Base-by-base conservation (phyloP, 2,797 vertebrate genomes). In the Austrolebias charrua region DNA sequence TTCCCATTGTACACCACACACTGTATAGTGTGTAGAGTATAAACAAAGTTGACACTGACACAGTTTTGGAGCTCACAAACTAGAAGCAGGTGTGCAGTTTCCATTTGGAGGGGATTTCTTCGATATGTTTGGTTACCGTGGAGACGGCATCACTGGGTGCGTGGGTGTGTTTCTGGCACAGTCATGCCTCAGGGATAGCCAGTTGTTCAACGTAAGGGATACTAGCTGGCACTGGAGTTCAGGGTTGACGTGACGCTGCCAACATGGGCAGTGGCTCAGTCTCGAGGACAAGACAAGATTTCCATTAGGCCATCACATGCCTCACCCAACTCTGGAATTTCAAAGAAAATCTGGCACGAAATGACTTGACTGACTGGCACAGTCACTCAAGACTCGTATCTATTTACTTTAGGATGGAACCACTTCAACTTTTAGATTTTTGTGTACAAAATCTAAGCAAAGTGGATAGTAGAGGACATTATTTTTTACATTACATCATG, bases 151-250 rank as follows among this genome's bases (percentile, higher is more conserved):
- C 31, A 47, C 42, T 50, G 72, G 59, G 52, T 51, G 63, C 46
- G 31, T 18, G 71, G 50, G 63, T 42, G 62, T 68, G 47, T 59
- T 42, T 52, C 61, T 43, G 49, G 71, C 38, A 2, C 60, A n/a
- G 15, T 12, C 11, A 18, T 60, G 53, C 20, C 45, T 2, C 12
- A 48, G 54, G 73, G 76, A 71, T 43, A 63, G 78, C 71, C 83
- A 81, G 82, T 85, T 88, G 80, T 85, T 75, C 44, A 48, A 61
- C 40, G 66, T 65, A 66, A 55, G 53, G 73, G 76, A 81, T 79
- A 62, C 63, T 35, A 60, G 42, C 66, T 74, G 71, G 80, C 75
- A 69, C 45, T 16, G 29, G 60, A 62, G 50, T 58, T 68, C 51
- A 45, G 44, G 50, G 52, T 54, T 49, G 43, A 63, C 62, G 45